phyloP scores from a whole-genome alignment of 2,797 vertebrate species.

The Labroides dimidiatus region DNA sequence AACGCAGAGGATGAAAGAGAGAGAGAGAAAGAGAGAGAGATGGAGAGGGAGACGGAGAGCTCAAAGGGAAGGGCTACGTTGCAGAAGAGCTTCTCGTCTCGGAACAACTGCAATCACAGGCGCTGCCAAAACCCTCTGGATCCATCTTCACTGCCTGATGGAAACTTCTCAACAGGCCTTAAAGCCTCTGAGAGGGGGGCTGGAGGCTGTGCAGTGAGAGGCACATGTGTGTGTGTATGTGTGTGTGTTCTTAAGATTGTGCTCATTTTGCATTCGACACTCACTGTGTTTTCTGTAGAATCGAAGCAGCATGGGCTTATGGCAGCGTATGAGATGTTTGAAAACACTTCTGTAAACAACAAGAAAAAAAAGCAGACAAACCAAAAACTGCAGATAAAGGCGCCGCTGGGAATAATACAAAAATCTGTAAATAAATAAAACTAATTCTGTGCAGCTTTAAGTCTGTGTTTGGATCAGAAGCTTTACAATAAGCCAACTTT shows the following conservation, averaged over 20 bases:
- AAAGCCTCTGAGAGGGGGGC: conserved; percentile 43
- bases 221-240: neutral
- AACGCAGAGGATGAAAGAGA: conserved; percentile 23
- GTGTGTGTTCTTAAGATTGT: conserved; percentile 1
- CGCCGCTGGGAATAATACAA: neutral
- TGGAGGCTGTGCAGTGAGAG: conserved; percentile 32
- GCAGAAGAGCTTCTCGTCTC: conserved; percentile 62
- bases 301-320: conserved; percentile 25
- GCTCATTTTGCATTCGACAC: conserved; percentile 9
- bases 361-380: neutral
- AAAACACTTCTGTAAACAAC: conserved; percentile 1
- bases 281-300: conserved; percentile 3
- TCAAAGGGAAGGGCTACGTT: conserved; percentile 58
- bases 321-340: conserved; percentile 5
- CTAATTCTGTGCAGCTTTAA: neutral
- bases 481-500: neutral
- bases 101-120: conserved; percentile 75
- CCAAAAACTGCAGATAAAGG: neutral
- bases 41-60: conserved; percentile 31
- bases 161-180: conserved; percentile 69
- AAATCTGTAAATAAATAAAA: no score
- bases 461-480: neutral
- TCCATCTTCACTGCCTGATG: conserved; percentile 56
- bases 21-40: conserved; percentile 40
- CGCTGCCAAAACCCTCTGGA: conserved; percentile 66